Evolutionary conservation across 2,797 vertebrate genomes (phyloP).

Genomic region (Pseudochromis fuscus): DNA sequence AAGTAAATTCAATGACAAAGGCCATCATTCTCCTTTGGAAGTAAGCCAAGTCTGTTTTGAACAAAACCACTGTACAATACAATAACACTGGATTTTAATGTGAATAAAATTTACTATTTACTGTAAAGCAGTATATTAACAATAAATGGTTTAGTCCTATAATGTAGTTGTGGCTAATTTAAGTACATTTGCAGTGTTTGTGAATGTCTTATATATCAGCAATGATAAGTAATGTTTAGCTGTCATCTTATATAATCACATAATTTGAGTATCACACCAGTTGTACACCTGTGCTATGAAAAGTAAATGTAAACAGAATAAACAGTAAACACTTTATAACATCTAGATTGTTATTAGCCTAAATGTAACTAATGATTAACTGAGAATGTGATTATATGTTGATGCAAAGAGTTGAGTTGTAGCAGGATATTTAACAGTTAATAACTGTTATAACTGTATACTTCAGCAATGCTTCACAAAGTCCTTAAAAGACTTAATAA

Average conservation of each 20-base stretch:
- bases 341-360: not conserved
- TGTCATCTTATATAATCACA: not conserved
- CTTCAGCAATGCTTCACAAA: too few relatives aligned
- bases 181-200: not conserved
- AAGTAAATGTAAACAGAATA: constrained; percentile 13
- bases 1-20: constrained; percentile 6
- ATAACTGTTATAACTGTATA: too few relatives aligned
- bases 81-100: not conserved
- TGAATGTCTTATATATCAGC: too few relatives aligned
- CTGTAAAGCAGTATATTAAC: constrained; percentile 18
- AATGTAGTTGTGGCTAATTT: constrained; percentile 22
- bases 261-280: constrained; percentile 6
- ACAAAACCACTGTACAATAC: constrained; percentile 11
- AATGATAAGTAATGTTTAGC: too few relatives aligned
- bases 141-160: constrained; percentile 5
- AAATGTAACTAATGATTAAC: not conserved
- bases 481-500: not conserved
- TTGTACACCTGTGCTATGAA: not conserved
- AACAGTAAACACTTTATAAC: not conserved
- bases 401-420: not conserved
- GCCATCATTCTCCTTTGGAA: constrained; percentile 12
- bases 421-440: constrained; percentile 7
- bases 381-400: not conserved
- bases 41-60: constrained; percentile 8
- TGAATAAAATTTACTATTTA: constrained; percentile 7